Conservation (phyloP, 2,113 vertebrate genomes). For the Vanacampus margaritifer region DNA sequence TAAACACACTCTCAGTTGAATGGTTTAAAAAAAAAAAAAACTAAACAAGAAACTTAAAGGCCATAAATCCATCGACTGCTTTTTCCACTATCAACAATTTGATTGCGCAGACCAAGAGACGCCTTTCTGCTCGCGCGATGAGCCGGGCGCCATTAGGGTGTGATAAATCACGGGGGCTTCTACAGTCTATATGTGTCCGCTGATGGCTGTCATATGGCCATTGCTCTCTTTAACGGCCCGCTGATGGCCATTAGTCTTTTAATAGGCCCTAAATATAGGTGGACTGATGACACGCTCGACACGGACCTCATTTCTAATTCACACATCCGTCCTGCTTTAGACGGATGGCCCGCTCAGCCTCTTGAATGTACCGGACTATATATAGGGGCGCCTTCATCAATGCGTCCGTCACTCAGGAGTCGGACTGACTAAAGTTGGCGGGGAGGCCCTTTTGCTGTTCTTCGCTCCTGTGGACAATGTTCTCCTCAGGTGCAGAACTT, state of each 20-base stretch:
- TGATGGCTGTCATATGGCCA: constrained; percentile 58
- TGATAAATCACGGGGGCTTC: constrained; percentile 72
- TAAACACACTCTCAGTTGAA: not conserved
- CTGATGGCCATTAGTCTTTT: constrained; percentile 77
- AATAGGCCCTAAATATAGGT: constrained; percentile 75
- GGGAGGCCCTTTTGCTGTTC: constrained; percentile 3
- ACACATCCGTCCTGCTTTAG: constrained; percentile 74
- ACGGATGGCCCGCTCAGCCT: constrained; percentile 26
- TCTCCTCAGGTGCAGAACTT: constrained; percentile 99
- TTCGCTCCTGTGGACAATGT: constrained; percentile 73
- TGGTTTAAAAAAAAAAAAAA: not conserved
- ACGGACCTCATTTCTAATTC: constrained; percentile 74
- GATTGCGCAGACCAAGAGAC: constrained; percentile 17
- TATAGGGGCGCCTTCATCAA: not conserved
- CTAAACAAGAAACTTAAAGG: too few relatives aligned
- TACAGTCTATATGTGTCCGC: constrained; percentile 45
- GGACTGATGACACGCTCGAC: constrained; percentile 70
- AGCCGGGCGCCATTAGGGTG: constrained; percentile 63
- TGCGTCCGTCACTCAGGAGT: not conserved
- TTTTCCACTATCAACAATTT: constrained; percentile 23
- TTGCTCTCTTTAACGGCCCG: constrained; percentile 66
- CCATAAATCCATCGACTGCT: constrained; percentile 22
- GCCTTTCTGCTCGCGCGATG: constrained; percentile 59
- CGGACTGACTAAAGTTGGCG: not conserved
- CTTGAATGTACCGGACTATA: not conserved